These are phyloP conservation scores for Crocallis elinguaria DNA, from an alignment of 2,888 invertebrate genomes.

Conservation along the genomic window DNA sequence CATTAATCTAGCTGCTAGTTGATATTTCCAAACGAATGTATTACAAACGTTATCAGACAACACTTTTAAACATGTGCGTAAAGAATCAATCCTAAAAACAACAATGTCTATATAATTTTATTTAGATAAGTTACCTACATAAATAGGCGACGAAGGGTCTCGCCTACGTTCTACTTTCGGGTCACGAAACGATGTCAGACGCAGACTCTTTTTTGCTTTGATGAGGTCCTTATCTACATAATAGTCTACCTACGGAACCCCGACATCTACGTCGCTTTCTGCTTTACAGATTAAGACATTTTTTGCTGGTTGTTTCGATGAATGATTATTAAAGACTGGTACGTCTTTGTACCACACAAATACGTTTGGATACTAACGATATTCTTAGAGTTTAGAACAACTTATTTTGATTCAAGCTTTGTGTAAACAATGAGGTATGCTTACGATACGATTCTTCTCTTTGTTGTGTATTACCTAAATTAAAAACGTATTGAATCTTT, in stretches of 20 bases:
- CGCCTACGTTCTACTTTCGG: background rate
- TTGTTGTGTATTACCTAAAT: too few species aligned
- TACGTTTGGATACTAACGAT: background rate
- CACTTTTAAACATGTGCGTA: too few species aligned
- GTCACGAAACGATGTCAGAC: slow-evolving; percentile 3
- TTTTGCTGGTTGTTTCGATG: background rate
- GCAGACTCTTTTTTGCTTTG: background rate
- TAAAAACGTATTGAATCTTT: too few species aligned
- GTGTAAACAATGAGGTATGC: too few species aligned
- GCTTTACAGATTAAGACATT: background rate
- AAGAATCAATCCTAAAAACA: too few species aligned
- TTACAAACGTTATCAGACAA: too few species aligned
- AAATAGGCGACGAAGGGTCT: background rate
- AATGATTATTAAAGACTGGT: slow-evolving; percentile 15
- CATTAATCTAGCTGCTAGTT: too few species aligned
- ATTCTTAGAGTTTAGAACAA: background rate
- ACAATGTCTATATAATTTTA: background rate
- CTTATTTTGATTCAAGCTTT: too few species aligned
- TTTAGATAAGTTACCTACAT: too few species aligned
- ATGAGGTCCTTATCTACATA: background rate
- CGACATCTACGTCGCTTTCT: background rate
- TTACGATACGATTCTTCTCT: too few species aligned
- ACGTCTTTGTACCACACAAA: slow-evolving; percentile 16
- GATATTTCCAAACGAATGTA: too few species aligned
- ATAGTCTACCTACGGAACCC: slow-evolving; percentile 1